Conservation (phyloP, 30 jellyfish, hydroid and myxozoan genomes). For the Mastigias papua region DNA sequence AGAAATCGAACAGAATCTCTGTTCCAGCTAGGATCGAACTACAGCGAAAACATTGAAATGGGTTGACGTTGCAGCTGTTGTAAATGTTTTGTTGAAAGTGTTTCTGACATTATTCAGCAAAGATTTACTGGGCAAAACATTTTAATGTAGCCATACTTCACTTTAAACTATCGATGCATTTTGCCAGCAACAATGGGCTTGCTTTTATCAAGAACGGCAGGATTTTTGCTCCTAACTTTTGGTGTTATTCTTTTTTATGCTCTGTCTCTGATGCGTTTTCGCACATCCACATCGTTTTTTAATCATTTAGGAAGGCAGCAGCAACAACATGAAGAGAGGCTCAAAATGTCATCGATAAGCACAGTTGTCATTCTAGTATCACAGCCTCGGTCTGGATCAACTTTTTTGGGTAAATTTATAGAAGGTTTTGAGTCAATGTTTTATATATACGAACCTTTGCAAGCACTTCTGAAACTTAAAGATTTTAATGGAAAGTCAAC, state of each 20-base stretch:
- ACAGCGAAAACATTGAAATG: too few relatives aligned
- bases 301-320: background rate
- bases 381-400: slow-evolving; percentile 87
- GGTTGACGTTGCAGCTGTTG: too few relatives aligned
- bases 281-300: background rate
- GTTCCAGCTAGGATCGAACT: too few relatives aligned
- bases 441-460: slow-evolving; percentile 77
- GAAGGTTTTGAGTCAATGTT: slow-evolving; percentile 18
- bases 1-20: too few relatives aligned
- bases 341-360: background rate
- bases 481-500: background rate
- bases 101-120: too few relatives aligned
- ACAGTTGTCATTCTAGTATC: slow-evolving; percentile 65
- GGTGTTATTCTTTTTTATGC: background rate
- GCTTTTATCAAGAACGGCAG: background rate
- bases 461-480: slow-evolving; percentile 17
- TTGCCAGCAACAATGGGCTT: background rate
- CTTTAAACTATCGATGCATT: too few relatives aligned
- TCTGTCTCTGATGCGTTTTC: background rate
- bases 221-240: background rate
- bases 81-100: too few relatives aligned
- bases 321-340: background rate
- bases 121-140: too few relatives aligned
- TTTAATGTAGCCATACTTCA: too few relatives aligned
- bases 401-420: slow-evolving; percentile 70